Evolutionary conservation across 2,797 vertebrate genomes (phyloP).

Genomic region (Australoheros facetus): DNA sequence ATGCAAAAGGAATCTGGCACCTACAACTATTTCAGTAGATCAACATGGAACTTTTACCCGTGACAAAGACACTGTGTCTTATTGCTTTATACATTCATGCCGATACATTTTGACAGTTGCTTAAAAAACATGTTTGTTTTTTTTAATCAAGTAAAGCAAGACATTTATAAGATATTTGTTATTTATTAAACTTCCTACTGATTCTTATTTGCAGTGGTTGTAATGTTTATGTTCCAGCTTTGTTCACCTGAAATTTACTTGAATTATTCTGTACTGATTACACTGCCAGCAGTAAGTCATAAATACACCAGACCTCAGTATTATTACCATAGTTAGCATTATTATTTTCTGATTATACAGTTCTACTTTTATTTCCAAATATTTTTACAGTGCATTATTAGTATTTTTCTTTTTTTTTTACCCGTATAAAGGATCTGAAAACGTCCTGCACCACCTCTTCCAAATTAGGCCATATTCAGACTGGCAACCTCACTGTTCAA

Average conservation of each 20-base stretch:
- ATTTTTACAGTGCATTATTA: neutral
- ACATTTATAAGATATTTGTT: neutral
- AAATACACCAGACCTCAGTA: neutral
- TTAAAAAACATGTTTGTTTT: neutral
- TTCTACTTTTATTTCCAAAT: neutral
- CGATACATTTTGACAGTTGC: neutral
- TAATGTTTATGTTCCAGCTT: neutral
- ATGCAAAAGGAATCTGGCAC: constrained; percentile 1
- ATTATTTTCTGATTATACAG: neutral
- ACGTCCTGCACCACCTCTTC: neutral
- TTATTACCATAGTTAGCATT: neutral
- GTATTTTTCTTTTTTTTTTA: neutral
- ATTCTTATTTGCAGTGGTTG: neutral
- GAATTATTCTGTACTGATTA: too few relatives aligned
- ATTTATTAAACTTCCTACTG: neutral
- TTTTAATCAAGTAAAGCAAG: neutral
- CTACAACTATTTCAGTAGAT: neutral
- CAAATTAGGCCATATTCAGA: neutral
- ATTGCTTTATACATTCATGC: neutral
- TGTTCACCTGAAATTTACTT: neutral
- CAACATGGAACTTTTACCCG: neutral
- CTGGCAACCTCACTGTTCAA: neutral
- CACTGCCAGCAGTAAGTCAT: neutral
- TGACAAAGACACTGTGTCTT: neutral
- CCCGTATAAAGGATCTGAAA: too few relatives aligned